A percentile compares a stretch with the other conserved stretches of the same genome.
phyloP scores from a whole-genome alignment of 2,113 vertebrate species.

The Amphiprion ocellaris region DNA sequence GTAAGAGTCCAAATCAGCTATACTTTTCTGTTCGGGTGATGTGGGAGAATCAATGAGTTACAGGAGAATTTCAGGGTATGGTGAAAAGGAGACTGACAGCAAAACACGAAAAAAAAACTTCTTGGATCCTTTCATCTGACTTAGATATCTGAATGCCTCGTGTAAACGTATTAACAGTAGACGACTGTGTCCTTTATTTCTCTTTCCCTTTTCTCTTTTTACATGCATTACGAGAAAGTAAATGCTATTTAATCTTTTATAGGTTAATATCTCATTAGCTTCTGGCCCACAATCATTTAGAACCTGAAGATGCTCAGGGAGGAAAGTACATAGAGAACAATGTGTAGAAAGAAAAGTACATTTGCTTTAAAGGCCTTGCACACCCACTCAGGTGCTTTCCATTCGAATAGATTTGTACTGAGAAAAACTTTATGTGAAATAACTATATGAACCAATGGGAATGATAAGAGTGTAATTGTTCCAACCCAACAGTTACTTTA shows the following conservation, averaged over 20 bases:
- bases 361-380: conserved; percentile 28
- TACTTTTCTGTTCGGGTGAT: conserved; percentile 48
- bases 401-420: conserved; percentile 4
- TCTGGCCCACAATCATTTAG: conserved; percentile 1
- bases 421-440: conserved; percentile 15
- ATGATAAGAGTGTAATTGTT: not conserved
- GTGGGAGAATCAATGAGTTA: conserved; percentile 50
- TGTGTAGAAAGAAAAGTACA: not conserved
- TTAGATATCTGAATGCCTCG: conserved; percentile 2
- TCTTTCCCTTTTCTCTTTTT: not conserved
- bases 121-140: not conserved
- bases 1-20: conserved; percentile 38
- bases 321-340: not conserved
- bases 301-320: not conserved
- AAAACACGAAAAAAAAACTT: not conserved
- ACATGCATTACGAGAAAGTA: not conserved
- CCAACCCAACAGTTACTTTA: not conserved
- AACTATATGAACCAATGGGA: not conserved
- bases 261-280: conserved; percentile 20
- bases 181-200: not conserved
- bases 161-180: not conserved
- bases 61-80: conserved; percentile 12
- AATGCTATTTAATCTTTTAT: not conserved
- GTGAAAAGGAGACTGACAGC: not conserved
- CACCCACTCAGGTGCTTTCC: conserved; percentile 35